Evolutionary conservation across 2,888 invertebrate genomes (phyloP).

Genomic region (Iselma pallidipennis): DNA sequence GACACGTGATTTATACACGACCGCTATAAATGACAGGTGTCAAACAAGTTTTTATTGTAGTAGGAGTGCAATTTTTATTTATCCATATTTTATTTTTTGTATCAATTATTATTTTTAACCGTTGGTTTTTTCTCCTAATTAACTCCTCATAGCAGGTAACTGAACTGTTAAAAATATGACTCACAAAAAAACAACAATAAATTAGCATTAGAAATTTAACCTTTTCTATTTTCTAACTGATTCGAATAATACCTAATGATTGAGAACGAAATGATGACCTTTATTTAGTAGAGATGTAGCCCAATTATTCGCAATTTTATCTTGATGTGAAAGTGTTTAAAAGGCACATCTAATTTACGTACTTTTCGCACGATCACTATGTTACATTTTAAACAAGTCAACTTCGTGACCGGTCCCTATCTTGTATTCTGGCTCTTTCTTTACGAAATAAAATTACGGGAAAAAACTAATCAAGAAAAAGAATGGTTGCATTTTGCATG

Average conservation of each 20-base stretch:
- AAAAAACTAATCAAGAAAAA: too few species aligned
- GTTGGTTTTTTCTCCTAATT: too few species aligned
- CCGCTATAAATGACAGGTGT: conserved; percentile 9
- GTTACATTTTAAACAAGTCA: conserved; percentile 23
- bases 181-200: too few species aligned
- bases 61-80: too few species aligned
- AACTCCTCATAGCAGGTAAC: too few species aligned
- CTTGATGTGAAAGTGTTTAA: not conserved
- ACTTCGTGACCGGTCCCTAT: conserved; percentile 15
- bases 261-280: not conserved
- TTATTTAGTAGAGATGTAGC: too few species aligned
- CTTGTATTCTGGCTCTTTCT: not conserved
- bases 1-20: conserved; percentile 9
- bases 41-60: not conserved
- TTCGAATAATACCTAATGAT: too few species aligned
- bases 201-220: not conserved
- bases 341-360: conserved; percentile 14
- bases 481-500: conserved; percentile 1
- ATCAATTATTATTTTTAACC: too few species aligned
- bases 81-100: too few species aligned
- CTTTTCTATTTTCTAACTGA: not conserved
- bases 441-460: not conserved
- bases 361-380: conserved; percentile 22
- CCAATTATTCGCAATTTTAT: not conserved
- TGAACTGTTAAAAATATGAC: too few species aligned